Base-by-base conservation (phyloP, 2,797 vertebrate species). In the Lates japonicus region DNA sequence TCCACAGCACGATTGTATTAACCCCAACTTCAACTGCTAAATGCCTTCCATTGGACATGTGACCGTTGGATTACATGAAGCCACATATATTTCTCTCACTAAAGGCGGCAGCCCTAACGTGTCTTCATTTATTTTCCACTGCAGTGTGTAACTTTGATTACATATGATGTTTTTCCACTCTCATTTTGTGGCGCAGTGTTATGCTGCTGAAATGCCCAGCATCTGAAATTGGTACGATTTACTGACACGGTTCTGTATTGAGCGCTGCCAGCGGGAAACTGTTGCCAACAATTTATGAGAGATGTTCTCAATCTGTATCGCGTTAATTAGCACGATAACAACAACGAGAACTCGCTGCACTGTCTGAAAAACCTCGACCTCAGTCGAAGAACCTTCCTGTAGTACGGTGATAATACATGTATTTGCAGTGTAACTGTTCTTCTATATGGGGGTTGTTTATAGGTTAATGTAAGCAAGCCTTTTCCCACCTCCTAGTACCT, bases 41-140 rank as follows among this genome's bases (percentile, higher is more conserved):
- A 82, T 31, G 19, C 42, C 12, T n/a, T 6, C 2, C 48, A n/a
- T n/a, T 65, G 35, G 69, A 22, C 82, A 66, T 49, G 81, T 84
- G 75, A 72, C 31, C 57, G 5, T 65, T n/a, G 41, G 75, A 70
- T 66, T 64, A 17, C 65, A 3, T 0, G 6, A 42, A 60, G 12
- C 10, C 16, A 2, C 6, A 4, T 54, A 0, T 48, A n/a, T 6
- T n/a, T 17, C 31, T 33, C 31, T 48, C 13, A 33, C n/a, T 13
- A 3, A 13, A 20, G 0, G 10, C 2, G 1, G 12, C 1, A n/a
- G n/a, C n/a, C n/a, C 0, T 10, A 19, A 19, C 2, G 1, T 22
- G 5, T 29, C 20, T 10, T n/a, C 33, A 33, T 33, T 4, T 17
- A 3, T 42, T 11, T 41, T 11, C 2, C 14, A n/a, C 5, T 0